Evolutionary conservation across 2,113 vertebrate species (phyloP), one percentile per base, ranked within the genome.

Genomic region (Pyrgilauda ruficollis): DNA sequence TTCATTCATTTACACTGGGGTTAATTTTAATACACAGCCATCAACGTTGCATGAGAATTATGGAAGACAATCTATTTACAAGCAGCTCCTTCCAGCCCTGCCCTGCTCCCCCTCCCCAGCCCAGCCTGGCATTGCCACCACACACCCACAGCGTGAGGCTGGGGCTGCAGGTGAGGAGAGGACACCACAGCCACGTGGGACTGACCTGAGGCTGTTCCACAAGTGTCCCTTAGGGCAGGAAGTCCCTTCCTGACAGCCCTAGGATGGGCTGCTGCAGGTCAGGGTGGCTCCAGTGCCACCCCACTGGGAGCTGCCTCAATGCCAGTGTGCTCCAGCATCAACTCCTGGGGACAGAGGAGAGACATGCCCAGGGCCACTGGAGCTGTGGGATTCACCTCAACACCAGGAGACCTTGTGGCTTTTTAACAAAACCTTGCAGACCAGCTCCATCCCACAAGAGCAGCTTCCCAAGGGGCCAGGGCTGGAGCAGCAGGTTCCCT

Each of bases 51-150:
- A 93, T 95, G 96, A 93, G 91, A 93, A 68, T 75, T 69, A 96
- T 70, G 97, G 97, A 97, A 97, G 96, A 97, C 96, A 30, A 67
- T 75, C 93, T 97, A 97, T 97, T 92, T 97, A 97, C 96, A 97
- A 76, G 70, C 68, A 22, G 8, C 30, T 94, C 41, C 86, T 80
- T 27, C 73, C 69, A 68, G 87, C 93, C 44, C 72, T 62, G 63
- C 58, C 37, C 59, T 37, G 43, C 56, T 19, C 21, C 27, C 30
- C 50, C 31, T 37, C 11, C 69, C 22, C 63, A 24, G 2, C 67
- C 9, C 5, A 15, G 55, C 49, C 13, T 5, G 4, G 7, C 19
- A 56, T 26, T 7, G 15, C 4, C 41, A 14, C 62, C 9, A 1
- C 11, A 3, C 49, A 7, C 50, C 39, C 66, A 5, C 68, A 16